Percentiles rank a stretch among this genome's conserved stretches.
Conservation (phyloP, 2,888 invertebrate species). For the Trachelus troglodyta region DNA sequence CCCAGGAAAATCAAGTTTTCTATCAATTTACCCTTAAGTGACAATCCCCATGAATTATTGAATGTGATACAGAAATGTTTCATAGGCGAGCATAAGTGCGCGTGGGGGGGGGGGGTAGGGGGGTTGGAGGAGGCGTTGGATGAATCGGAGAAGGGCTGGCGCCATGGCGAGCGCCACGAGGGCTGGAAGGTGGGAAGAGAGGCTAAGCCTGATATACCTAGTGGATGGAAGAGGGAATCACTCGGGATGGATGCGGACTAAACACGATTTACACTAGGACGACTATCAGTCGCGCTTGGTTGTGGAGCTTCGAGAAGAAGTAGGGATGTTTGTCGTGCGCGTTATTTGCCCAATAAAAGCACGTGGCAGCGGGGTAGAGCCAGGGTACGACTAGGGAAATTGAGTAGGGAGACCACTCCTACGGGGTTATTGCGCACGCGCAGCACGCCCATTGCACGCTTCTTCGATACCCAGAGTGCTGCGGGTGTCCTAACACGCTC, state of each 20-base stretch:
- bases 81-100: background rate
- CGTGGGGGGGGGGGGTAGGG: background rate
- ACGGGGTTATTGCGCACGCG: slow-evolving; percentile 22
- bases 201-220: slow-evolving; percentile 1
- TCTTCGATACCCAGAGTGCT: slow-evolving; percentile 14
- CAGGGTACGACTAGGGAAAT: slow-evolving; percentile 16
- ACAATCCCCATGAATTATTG: slow-evolving; percentile 50
- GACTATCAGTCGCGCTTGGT: slow-evolving; percentile 19
- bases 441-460: slow-evolving; percentile 31
- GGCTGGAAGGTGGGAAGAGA: slow-evolving; percentile 1
- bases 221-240: slow-evolving; percentile 36
- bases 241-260: slow-evolving; percentile 55
- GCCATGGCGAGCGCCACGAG: slow-evolving; percentile 15
- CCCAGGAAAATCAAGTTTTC: slow-evolving; percentile 9
- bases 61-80: slow-evolving; percentile 35
- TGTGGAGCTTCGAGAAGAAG: slow-evolving; percentile 8
- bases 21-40: slow-evolving; percentile 48
- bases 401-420: background rate
- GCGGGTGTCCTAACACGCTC: background rate
- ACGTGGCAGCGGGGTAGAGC: slow-evolving; percentile 46
- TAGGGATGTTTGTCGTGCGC: slow-evolving; percentile 61
- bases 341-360: slow-evolving; percentile 65
- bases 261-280: slow-evolving; percentile 62
- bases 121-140: background rate
- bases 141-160: slow-evolving; percentile 22